Evolutionary conservation across 2,797 vertebrate species (phyloP).

Genomic region (Mormyrus hasselquistii): DNA sequence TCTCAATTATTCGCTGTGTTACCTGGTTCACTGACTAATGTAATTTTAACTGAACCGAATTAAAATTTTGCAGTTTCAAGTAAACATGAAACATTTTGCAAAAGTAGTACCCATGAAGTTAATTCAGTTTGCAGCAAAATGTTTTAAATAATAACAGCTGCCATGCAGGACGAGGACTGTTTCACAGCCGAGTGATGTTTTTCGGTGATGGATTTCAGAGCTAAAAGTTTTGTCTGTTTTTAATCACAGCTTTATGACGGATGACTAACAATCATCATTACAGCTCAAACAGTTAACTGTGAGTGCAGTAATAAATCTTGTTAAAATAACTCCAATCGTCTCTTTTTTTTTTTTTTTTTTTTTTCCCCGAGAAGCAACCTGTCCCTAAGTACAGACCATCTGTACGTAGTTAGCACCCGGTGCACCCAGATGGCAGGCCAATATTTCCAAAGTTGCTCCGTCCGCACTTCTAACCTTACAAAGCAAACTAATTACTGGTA

Average conservation of each 20-base stretch:
- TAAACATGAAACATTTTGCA: background rate
- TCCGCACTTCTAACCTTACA: conserved; percentile 88
- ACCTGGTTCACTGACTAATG: conserved; percentile 62
- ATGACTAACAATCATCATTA: conserved; percentile 91
- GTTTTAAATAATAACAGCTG: conserved; percentile 27
- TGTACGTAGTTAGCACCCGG: conserved; percentile 88
- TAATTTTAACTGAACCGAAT: conserved; percentile 55
- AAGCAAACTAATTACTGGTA: conserved; percentile 89
- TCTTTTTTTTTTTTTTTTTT: conserved; percentile 41
- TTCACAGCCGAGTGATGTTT: conserved; percentile 43
- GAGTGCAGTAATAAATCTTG: conserved; percentile 90
- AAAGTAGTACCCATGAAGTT: conserved; percentile 40
- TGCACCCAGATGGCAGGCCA: conserved; percentile 91
- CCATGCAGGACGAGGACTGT: conserved; percentile 35
- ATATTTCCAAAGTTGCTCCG: conserved; percentile 87
- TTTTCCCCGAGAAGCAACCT: conserved; percentile 80
- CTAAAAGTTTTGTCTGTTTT: conserved; percentile 53
- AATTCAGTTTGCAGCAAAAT: conserved; percentile 43
- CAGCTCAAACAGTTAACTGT: conserved; percentile 82
- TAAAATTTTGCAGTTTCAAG: conserved; percentile 36
- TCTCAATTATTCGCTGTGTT: conserved; percentile 62
- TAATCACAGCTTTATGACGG: conserved; percentile 59
- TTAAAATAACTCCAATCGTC: conserved; percentile 92
- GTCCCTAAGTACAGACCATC: conserved; percentile 87
- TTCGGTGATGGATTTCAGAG: conserved; percentile 42